Percentiles rank a stretch among this genome's conserved stretches.
Evolutionary conservation across 2,797 vertebrate genomes (phyloP).

Genomic region (Chrosomus eos): DNA sequence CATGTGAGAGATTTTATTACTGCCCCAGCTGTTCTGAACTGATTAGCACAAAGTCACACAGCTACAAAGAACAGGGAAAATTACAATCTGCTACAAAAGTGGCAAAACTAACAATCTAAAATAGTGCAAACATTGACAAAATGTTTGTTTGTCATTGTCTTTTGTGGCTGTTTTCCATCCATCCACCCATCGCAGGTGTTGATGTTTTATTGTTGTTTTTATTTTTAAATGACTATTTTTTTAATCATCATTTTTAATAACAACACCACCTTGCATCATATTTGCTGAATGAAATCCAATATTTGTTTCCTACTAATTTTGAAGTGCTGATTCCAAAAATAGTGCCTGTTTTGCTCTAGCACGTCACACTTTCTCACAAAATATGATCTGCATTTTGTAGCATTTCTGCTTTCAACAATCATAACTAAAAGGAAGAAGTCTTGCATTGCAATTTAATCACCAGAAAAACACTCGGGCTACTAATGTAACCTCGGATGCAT

Average conservation of each 20-base stretch:
- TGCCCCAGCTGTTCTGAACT: slow-evolving; percentile 26
- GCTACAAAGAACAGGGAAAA: neutral
- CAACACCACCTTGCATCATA: neutral
- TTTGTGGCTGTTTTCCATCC: neutral
- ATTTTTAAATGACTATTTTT: neutral
- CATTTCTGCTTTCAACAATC: neutral
- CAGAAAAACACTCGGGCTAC: neutral
- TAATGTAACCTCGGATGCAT: too few relatives aligned
- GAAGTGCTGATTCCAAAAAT: neutral
- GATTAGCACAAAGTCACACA: neutral
- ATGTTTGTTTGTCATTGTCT: neutral
- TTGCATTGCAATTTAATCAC: neutral
- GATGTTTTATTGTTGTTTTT: neutral
- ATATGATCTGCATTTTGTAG: neutral
- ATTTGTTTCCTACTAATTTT: neutral
- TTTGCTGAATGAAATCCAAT: neutral
- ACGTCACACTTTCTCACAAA: neutral
- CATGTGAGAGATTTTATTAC: slow-evolving; percentile 6
- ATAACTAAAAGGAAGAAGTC: neutral
- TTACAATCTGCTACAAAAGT: slow-evolving; percentile 4
- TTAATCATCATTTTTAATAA: neutral
- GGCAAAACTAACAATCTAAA: slow-evolving; percentile 8
- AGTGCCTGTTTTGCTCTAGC: neutral
- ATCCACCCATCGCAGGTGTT: neutral
- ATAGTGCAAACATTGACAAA: neutral